Evolutionary conservation across 2,797 vertebrate species (phyloP), one percentile per base, ranked within the genome.

Genomic region (Anas bahamensis): DNA sequence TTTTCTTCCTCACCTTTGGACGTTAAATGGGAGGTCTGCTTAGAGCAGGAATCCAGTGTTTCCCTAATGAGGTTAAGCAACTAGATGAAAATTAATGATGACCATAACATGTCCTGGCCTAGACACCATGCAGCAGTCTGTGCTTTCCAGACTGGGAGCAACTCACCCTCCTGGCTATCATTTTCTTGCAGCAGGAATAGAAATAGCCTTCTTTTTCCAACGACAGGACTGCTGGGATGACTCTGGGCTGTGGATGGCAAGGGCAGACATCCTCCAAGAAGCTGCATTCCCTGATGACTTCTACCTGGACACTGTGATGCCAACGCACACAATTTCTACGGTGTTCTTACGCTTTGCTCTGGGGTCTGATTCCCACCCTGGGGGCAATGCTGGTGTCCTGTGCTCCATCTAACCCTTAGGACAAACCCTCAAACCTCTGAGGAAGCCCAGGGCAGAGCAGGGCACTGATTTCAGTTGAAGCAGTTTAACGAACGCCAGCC

Each of bases 401-500:
- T 57, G 33, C 71, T 89, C 14, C 11, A 61, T 35, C 13, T 46
- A 14, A 22, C n/a, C 2, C 0, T 28, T 66, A 18, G 33, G 42
- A 5, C 24, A 52, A 2, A 21, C 42, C 63, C 39, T 65, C 24
- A 72, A 89, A 31, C 24, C 5, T 13, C 8, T 1, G 16, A 31
- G 16, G 18, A 33, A 83, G 13, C 59, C 39, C 88, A 23, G 1
- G 23, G 29, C 4, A 7, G 61, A 56, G 42, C 41, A 48, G n/a
- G 76, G 83, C 74, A 48, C 0, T 5, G 77, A 6, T 89, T 93
- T 87, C 42, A 1, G 92, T 59, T 81, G 91, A 50, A 89, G 73
- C 77, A 4, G 92, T 93, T 96, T 94, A 96, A 93, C 33, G 74
- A 95, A 77, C 22, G 28, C 48, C 93, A 72, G 91, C 86, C 93